A percentile compares a stretch with the other conserved stretches of the same genome.
Evolutionary conservation across 2,888 invertebrate genomes (phyloP).

Genomic region (Chrysopilus asiliformis): DNA sequence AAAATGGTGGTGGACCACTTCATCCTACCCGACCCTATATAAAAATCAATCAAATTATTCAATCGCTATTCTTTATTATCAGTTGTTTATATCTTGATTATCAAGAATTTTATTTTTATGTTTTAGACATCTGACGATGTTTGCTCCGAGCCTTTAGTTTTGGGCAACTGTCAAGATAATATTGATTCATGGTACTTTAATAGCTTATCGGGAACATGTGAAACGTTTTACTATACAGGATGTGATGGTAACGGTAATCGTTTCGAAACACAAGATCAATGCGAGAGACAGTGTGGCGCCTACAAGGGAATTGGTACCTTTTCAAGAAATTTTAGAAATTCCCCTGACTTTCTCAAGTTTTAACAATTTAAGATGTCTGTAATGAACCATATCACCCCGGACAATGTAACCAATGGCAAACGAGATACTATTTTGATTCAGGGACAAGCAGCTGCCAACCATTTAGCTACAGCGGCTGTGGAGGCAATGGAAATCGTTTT

Average conservation of each 20-base stretch:
- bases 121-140: too few species aligned
- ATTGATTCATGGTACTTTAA: constrained; percentile 65
- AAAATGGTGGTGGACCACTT: too few species aligned
- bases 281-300: constrained; percentile 60
- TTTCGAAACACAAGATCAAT: constrained; percentile 60
- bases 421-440: constrained; percentile 54
- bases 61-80: too few species aligned
- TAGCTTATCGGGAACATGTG: constrained; percentile 40
- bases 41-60: too few species aligned
- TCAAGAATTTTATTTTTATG: too few species aligned
- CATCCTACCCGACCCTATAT: too few species aligned
- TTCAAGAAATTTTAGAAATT: too few species aligned
- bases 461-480: constrained; percentile 72
- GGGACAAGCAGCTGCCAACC: constrained; percentile 46
- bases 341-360: too few species aligned
- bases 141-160: constrained; percentile 42
- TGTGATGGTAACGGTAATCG: constrained; percentile 65
- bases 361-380: constrained; percentile 58
- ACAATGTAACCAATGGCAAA: constrained; percentile 48
- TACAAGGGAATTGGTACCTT: constrained; percentile 56
- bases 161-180: constrained; percentile 54
- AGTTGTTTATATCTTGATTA: too few species aligned
- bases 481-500: constrained; percentile 75
- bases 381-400: constrained; percentile 51
- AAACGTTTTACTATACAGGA: constrained; percentile 53